These are phyloP conservation scores for Muntiacus reevesi DNA, from an alignment of 2,113 vertebrate species.

Conservation along the genomic window DNA sequence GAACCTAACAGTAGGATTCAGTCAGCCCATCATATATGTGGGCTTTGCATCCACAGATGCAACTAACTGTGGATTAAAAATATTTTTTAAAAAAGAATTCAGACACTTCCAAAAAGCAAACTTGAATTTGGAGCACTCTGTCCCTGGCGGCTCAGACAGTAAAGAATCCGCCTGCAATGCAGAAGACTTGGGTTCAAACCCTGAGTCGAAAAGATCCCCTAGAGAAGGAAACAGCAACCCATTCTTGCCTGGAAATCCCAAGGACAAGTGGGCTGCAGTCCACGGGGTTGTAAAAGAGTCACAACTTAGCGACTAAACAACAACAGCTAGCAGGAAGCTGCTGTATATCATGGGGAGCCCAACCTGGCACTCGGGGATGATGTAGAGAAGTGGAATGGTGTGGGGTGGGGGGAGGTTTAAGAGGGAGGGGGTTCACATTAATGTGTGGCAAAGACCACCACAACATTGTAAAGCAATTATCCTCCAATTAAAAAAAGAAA, in stretches of 20 bases:
- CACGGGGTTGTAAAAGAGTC: neutral
- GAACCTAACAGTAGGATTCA: neutral
- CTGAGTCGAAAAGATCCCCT: neutral
- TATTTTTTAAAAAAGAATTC: neutral
- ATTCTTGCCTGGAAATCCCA: neutral
- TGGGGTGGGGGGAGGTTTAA: neutral
- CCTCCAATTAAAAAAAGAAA: neutral
- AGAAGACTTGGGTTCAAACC: neutral
- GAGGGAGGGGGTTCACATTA: neutral
- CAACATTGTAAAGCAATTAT: neutral
- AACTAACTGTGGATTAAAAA: neutral
- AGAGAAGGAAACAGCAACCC: neutral
- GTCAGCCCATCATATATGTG: neutral
- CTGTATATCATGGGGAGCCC: neutral
- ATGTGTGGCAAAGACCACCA: neutral
- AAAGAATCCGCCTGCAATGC: neutral
- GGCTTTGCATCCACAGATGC: neutral
- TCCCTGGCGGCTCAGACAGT: neutral
- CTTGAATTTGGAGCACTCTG: neutral
- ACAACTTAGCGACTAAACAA: neutral
- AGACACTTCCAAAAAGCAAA: neutral
- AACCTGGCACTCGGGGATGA: neutral
- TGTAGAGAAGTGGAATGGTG: neutral
- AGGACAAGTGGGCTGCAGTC: neutral
- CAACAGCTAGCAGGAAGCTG: neutral